Base-by-base conservation (phyloP, 2,797 vertebrate species). In the Argyrosomus regius region DNA sequence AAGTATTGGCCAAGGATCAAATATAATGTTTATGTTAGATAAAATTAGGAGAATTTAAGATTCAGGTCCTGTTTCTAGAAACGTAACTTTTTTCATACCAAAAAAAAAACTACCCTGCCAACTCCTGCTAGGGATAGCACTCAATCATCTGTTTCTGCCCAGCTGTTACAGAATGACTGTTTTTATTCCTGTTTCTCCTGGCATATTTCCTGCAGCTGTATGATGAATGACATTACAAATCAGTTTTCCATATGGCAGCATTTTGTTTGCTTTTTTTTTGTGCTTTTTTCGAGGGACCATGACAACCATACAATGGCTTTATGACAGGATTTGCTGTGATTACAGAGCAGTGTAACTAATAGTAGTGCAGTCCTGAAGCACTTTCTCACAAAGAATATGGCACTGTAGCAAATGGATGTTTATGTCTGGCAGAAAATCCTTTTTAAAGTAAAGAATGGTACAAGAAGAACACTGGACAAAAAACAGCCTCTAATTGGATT, bases 171-270 rank as follows among this genome's bases (percentile, higher is more conserved):
- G 73, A 85, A 75, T 5, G 3, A 64, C 80, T 28, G 60, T 70
- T 76, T 87, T 74, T 72, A 83, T 81, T 84, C 69, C 81, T 66
- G 41, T 43, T 70, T 72, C 72, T 75, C 45, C 53, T 67, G 20
- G 46, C 73, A 70, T 66, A 58, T 71, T 77, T 89, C 72, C 78
- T 77, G 83, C 86, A 84, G 88, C 81, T 75, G 76, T 46, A 74
- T 83, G 88, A 92, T 84, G 81, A 82, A 88, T 57, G 68, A 81
- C 74, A 54, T 88, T 80, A 85, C 78, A 84, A 84, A 90, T 85
- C 71, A 46, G 53, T 83, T 91, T 86, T 84, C 88, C 91, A 91
- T 87, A 82, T 90, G 88, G 77, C 65, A 78, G 83, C 77, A 62
- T 84, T 87, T 81, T 87, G 75, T 88, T 88, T 75, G 72, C 76